Evolutionary conservation across 2,113 vertebrate species (phyloP), one percentile per base, ranked within the genome.

Genomic region (Bos indicus): DNA sequence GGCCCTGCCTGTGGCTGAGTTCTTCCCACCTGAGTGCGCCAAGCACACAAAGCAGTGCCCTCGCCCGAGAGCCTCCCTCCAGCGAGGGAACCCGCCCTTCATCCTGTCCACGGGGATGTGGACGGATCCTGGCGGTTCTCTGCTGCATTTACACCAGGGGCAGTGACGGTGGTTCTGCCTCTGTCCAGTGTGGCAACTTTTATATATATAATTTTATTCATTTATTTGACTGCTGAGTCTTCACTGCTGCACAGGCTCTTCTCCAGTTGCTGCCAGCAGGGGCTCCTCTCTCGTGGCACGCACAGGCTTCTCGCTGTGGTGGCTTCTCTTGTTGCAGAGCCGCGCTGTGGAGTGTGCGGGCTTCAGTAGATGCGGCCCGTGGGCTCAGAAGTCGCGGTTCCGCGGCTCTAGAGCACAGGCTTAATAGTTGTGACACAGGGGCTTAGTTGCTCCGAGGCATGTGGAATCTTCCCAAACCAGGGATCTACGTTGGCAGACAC

Each of bases 121-220:
- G 10, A 2, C 2, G 2, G 25, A 14, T 2, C 33, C 62, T 4
- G 6, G 5, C 0, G 11, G 23, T 1, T 28, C 56, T 77, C n/a
- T 13, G 52, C 28, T 5, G 21, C n/a, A 0, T 16, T 57, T 7
- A 28, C 33, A 21, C 52, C 36, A 7, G 46, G 3, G 8, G 19
- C 48, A 3, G 46, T 26, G 4, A 26, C 23, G 2, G 2, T 1
- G 9, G 9, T 56, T 67, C 54, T 25, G 0, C 7, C n/a, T 90
- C 43, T 0, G 0, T 28, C 36, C 48, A 0, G 30, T 2, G 4
- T 11, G 12, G 43, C 26, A 2, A 4, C 30, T 46, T 60, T 23
- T 2, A 23, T 26, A 2, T 12, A 1, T 23, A 23, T 40, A 40
- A 71, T 23, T 40, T 6, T 23, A 71, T 13, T 23, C 5, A 2